phyloP scores from a whole-genome alignment of 2,888 invertebrate genomes.

The Drosophila nr. medialis region DNA sequence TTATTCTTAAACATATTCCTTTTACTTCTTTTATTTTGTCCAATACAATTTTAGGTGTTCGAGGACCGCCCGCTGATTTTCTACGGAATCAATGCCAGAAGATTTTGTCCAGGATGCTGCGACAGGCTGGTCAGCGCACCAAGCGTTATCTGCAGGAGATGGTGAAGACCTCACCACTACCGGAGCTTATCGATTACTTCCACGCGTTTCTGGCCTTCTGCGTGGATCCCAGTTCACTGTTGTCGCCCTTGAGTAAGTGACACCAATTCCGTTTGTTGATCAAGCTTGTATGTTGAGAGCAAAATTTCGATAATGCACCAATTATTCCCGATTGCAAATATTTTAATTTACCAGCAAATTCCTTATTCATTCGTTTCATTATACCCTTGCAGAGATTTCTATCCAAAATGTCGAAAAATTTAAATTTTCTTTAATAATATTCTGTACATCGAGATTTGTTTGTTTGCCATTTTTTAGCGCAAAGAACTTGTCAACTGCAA shows the following conservation, averaged over 20 bases:
- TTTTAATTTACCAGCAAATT: conserved; percentile 9
- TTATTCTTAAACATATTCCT: background rate
- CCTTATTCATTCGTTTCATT: background rate
- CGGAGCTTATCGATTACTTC: conserved; percentile 95
- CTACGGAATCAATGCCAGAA: conserved; percentile 94
- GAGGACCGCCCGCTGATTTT: conserved; percentile 95
- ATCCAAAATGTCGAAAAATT: background rate
- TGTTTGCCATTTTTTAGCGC: accelerated
- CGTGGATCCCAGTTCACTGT: conserved; percentile 93
- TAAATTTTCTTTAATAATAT: background rate
- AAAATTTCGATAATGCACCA: conserved; percentile 48
- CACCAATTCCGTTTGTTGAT: background rate
- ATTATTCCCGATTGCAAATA: conserved; percentile 44
- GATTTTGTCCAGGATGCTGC: conserved; percentile 90
- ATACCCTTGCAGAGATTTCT: background rate
- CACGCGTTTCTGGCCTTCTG: conserved; percentile 98
- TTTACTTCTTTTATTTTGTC: background rate
- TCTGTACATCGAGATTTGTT: background rate
- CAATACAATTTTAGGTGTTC: conserved; percentile 84
- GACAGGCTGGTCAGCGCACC: conserved; percentile 86
- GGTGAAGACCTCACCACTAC: conserved; percentile 90
- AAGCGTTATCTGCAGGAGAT: conserved; percentile 88
- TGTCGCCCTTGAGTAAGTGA: conserved; percentile 94
- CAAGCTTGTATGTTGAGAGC: conserved; percentile 3
- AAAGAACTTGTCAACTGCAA: background rate